A percentile compares a stretch with the other conserved stretches of the same genome.
Evolutionary conservation across 2,797 vertebrate species (phyloP).

Genomic region (Lepilemur ruficaudatus): DNA sequence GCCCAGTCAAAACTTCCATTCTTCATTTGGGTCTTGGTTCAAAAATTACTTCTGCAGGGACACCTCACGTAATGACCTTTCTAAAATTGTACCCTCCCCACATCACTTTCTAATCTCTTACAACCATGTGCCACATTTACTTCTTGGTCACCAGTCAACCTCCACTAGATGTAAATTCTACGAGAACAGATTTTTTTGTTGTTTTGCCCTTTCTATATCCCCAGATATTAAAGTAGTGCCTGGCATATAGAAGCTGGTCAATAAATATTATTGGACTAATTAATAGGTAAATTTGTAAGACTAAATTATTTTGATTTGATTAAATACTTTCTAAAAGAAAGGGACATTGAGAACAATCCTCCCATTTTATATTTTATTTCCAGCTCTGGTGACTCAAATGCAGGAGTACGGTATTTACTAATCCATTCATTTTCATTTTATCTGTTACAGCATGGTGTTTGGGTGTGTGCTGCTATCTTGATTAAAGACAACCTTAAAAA

Average conservation of each 20-base stretch:
- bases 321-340: background rate
- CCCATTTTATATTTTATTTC: background rate
- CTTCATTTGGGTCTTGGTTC: background rate
- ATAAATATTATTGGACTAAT: background rate
- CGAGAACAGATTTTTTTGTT: background rate
- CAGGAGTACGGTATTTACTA: background rate
- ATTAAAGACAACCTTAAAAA: background rate
- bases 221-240: background rate
- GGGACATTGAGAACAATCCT: background rate
- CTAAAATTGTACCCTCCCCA: background rate
- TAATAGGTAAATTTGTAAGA: background rate
- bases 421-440: background rate
- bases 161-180: background rate
- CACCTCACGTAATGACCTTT: background rate
- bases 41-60: background rate
- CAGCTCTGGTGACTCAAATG: background rate
- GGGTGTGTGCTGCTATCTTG: background rate
- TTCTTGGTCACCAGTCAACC: background rate
- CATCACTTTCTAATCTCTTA: background rate
- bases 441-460: background rate
- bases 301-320: background rate
- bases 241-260: background rate
- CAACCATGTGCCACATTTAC: background rate
- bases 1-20: background rate
- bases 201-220: background rate